These are phyloP conservation scores for Caenorhabditis sp. DNA, from an alignment of 2,888 invertebrate genomes.

Conservation along the genomic window DNA sequence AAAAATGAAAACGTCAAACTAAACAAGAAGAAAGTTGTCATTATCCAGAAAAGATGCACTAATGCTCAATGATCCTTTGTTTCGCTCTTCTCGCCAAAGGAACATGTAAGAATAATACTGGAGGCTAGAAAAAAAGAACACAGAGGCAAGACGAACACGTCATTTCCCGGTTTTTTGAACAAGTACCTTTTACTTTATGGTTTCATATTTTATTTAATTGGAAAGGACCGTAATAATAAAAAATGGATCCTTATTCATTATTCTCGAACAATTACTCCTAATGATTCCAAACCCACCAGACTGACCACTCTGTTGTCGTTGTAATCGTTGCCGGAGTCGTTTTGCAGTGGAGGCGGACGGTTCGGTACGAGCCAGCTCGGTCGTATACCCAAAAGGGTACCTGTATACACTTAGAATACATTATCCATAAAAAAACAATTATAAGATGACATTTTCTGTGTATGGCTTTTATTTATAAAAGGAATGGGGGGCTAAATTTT, in stretches of 20 bases:
- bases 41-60: constrained; percentile 60
- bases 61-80: constrained; percentile 55
- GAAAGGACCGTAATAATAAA: no score
- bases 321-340: constrained; percentile 80
- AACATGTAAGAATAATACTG: constrained; percentile 17
- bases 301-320: constrained; percentile 81
- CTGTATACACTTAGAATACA: constrained; percentile 63
- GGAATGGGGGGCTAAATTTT: constrained; percentile 15
- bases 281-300: constrained; percentile 68
- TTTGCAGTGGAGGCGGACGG: constrained; percentile 82
- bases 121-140: constrained; percentile 25
- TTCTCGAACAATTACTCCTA: no score
- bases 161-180: no score
- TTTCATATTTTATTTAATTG: no score
- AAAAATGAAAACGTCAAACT: constrained; percentile 25
- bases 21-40: constrained; percentile 42
- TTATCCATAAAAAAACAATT: constrained; percentile 3
- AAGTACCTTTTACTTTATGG: no score
- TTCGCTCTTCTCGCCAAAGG: constrained; percentile 13
- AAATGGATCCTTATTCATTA: no score
- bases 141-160: no score
- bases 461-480: not conserved
- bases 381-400: constrained; percentile 82
- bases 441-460: not conserved
- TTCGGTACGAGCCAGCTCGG: constrained; percentile 79